Evolutionary conservation across 2,797 vertebrate genomes (phyloP).

Genomic region (Hemibagrus guttatus): DNA sequence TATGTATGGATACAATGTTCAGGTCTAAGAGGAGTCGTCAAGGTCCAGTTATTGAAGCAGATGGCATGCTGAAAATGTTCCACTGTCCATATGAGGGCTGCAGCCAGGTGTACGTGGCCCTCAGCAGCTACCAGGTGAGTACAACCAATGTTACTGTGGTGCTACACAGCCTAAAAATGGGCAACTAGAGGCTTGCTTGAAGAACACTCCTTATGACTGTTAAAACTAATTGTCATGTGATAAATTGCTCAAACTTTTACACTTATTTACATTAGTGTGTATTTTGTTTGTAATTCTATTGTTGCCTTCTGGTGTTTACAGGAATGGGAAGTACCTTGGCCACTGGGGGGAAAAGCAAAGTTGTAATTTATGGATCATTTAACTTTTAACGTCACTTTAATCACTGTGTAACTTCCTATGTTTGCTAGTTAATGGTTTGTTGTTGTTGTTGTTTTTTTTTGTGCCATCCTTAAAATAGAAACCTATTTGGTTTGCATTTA

Average conservation of each 20-base stretch:
- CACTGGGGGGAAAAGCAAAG: background rate
- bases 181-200: background rate
- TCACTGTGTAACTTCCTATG: background rate
- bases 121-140: constrained; percentile 89
- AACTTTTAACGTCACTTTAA: background rate
- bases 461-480: background rate
- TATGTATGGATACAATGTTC: background rate
- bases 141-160: background rate
- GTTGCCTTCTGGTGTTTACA: background rate
- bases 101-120: constrained; percentile 86
- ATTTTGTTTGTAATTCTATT: background rate
- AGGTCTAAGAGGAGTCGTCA: constrained; percentile 81
- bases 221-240: background rate
- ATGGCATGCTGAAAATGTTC: constrained; percentile 90
- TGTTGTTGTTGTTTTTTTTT: background rate
- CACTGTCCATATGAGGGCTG: constrained; percentile 90
- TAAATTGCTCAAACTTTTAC: background rate
- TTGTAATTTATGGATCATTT: background rate
- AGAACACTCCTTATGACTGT: background rate
- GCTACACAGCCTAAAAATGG: background rate
- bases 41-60: constrained; percentile 79
- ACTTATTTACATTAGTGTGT: background rate
- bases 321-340: background rate
- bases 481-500: background rate
- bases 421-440: background rate